Evolutionary conservation across 1,140 invertebrate genomes (phyloP), one percentile per base, ranked within the genome.

Genomic region (Papilio machaon): DNA sequence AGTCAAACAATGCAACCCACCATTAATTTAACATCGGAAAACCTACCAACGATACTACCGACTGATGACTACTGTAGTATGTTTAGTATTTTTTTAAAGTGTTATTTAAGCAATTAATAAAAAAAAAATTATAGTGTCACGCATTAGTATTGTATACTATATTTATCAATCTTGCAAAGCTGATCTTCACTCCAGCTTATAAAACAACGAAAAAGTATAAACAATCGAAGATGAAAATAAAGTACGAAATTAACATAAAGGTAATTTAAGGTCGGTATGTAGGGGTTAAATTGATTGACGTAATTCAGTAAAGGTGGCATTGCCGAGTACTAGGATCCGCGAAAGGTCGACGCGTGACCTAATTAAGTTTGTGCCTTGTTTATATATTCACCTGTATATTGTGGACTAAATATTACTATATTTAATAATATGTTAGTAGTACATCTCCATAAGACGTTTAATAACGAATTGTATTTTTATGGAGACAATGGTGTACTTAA

Each of bases 281-380:
- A 35, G 23, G 35, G 64, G 64, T 11, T 23, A 67, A 30, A 67
- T 67, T 35, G 64, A 35, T 15, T 67, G 64, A 67, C 64, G 23
- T 67, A 67, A 67, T 67, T 67, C 23, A 30, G 64, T 67, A 67
- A 67, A 30, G 64, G 23, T 67, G 64, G 64, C 23, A 67, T 30
- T 10, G 23, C 30, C 4, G 23, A 67, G 23, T 35, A 67, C 64
- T 67, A 67, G 64, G 64, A 67, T 67, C 30, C 64, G 30, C 64
- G 64, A 67, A 67, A 67, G 64, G 64, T 67, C 64, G 64, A 30
- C 23, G 64, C 64, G 64, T 67, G 64, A 67, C 64, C 64, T 67
- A 67, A 67, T 67, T 67, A 67, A 67, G 64, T 67, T 67, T 67
- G 64, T 67, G 23, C 64, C 64, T 35, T 67, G 64, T 64, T 19